Percentiles rank a stretch among this genome's conserved stretches.
phyloP scores from a whole-genome alignment of 2,888 invertebrate species.

The Noctua janthina region DNA sequence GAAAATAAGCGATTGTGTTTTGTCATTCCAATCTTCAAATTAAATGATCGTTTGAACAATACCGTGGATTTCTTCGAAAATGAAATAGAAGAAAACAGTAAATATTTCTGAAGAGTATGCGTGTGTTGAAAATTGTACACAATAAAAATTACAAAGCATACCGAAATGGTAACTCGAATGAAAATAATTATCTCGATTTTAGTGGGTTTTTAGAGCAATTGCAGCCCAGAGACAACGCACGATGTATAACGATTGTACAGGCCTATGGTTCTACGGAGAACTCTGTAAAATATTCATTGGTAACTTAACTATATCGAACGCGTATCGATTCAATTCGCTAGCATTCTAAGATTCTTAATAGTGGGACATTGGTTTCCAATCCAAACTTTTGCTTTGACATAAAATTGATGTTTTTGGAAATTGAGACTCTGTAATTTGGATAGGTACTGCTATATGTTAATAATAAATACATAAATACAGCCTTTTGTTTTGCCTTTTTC shows the following conservation, averaged over 20 bases:
- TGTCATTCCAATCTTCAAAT: background rate
- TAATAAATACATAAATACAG: background rate
- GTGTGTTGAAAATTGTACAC: constrained; percentile 39
- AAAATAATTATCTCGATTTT: constrained; percentile 41
- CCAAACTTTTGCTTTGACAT: background rate
- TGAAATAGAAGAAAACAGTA: background rate
- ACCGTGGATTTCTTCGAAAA: background rate
- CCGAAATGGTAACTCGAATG: constrained; percentile 29
- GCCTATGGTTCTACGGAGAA: constrained; percentile 7
- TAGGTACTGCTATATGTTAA: background rate
- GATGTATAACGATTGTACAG: constrained; percentile 12
- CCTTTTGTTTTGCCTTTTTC: background rate
- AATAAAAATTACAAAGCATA: constrained; percentile 31
- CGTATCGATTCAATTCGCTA: constrained; percentile 5
- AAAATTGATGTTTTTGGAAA: background rate
- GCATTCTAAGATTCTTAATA: constrained; percentile 25
- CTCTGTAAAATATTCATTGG: constrained; percentile 72
- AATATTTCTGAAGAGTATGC: constrained; percentile 17
- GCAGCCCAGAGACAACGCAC: constrained; percentile 32
- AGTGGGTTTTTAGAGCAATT: constrained; percentile 55
- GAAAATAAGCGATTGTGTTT: background rate
- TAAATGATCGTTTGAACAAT: background rate
- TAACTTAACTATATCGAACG: constrained; percentile 72
- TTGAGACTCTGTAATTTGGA: background rate
- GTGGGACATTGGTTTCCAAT: constrained; percentile 3